Conservation (phyloP, 1,140 invertebrate species). For the Tyrophagus putrescentiae region DNA sequence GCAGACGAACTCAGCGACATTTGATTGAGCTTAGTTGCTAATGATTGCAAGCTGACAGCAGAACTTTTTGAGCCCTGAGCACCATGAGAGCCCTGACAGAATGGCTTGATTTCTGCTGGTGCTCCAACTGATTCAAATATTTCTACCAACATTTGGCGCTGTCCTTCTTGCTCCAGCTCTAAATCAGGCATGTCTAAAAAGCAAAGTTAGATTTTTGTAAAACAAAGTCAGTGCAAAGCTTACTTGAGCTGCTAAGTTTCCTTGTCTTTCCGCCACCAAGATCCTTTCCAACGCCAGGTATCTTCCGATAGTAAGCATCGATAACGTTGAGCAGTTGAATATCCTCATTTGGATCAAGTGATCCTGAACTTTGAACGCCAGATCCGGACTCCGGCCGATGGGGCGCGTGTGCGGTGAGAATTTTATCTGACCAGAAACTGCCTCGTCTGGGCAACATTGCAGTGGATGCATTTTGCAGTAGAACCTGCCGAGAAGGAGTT, state of each 20-base stretch:
- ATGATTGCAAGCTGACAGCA: background rate
- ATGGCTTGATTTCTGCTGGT: background rate
- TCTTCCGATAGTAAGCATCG: slow-evolving; percentile 11
- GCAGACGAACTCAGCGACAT: slow-evolving; percentile 3
- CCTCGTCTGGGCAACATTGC: background rate
- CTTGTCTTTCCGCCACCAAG: background rate
- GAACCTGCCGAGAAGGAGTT: too few relatives aligned
- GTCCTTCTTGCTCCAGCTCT: background rate
- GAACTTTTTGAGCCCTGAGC: background rate
- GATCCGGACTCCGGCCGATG: background rate
- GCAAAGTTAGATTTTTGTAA: background rate
- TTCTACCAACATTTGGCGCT: slow-evolving; percentile 5
- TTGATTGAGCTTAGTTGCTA: slow-evolving; percentile 4
- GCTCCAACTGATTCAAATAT: slow-evolving; percentile 1
- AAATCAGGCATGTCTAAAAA: background rate
- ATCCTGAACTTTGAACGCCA: background rate
- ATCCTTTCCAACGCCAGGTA: background rate
- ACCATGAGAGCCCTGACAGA: background rate
- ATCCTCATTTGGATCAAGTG: slow-evolving; percentile 3
- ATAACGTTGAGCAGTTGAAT: slow-evolving; percentile 12
- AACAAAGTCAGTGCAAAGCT: background rate
- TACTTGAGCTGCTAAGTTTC: background rate
- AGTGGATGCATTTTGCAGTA: background rate
- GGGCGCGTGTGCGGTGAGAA: background rate
- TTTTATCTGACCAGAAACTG: background rate